These are phyloP conservation scores for Gastrophysa polygoni DNA, from an alignment of 2,888 invertebrate genomes.

Conservation along the genomic window DNA sequence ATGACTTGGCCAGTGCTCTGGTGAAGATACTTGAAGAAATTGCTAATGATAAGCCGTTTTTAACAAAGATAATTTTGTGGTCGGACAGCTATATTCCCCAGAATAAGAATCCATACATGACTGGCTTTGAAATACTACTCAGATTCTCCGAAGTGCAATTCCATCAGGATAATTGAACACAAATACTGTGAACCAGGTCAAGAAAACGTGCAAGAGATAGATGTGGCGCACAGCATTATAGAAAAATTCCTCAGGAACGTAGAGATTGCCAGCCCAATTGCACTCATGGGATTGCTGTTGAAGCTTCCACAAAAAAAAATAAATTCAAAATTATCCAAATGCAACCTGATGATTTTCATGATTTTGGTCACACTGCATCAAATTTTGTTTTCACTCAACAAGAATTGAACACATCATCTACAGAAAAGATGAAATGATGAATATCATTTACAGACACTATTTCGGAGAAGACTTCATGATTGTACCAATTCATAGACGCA, in stretches of 20 bases:
- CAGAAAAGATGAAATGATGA: too few relatives aligned
- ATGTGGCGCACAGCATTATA: not conserved
- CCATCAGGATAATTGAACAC: not conserved
- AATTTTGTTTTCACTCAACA: too few relatives aligned
- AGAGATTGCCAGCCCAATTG: not conserved
- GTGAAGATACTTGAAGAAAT: constrained; percentile 8
- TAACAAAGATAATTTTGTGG: constrained; percentile 12
- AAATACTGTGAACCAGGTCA: not conserved
- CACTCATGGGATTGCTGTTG: not conserved
- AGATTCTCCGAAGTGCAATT: not conserved
- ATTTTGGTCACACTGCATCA: too few relatives aligned
- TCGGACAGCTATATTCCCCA: constrained; percentile 7
- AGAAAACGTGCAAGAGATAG: not conserved
- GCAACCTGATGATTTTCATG: not conserved
- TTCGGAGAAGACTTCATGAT: too few relatives aligned
- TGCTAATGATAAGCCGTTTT: not conserved
- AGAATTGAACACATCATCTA: too few relatives aligned
- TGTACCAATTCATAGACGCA: too few relatives aligned
- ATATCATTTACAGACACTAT: too few relatives aligned
- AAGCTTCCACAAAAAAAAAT: not conserved
- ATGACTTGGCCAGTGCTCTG: constrained; percentile 8
- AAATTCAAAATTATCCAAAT: not conserved
- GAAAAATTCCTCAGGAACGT: not conserved
- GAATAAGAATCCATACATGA: constrained; percentile 2
- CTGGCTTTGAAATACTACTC: not conserved